Evolutionary conservation across 2,888 invertebrate genomes (phyloP), one percentile per base, ranked within the genome.

Genomic region (Anarsia innoxiella): DNA sequence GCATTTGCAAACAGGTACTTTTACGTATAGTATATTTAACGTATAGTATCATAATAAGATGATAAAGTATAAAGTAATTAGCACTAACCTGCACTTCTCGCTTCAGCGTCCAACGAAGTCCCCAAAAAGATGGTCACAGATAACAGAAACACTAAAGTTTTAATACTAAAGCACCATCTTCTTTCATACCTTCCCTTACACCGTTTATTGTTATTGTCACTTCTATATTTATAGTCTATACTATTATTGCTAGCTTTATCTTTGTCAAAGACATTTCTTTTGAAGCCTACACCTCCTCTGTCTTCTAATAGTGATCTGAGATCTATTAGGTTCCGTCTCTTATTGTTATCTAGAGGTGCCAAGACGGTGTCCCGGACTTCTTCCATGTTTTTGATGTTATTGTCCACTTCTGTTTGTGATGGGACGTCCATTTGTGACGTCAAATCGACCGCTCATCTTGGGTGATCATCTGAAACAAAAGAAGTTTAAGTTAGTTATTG

Each of bases 21-120:
- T n/a, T n/a, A n/a, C n/a, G n/a, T n/a, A n/a, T n/a, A n/a, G n/a
- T n/a, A n/a, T n/a, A n/a, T n/a, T n/a, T n/a, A n/a, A n/a, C n/a
- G n/a, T n/a, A n/a, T n/a, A n/a, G n/a, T n/a, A n/a, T n/a, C n/a
- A n/a, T n/a, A n/a, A n/a, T n/a, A n/a, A n/a, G n/a, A n/a, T n/a
- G n/a, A n/a, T n/a, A n/a, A n/a, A n/a, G n/a, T n/a, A n/a, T n/a
- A n/a, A n/a, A n/a, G n/a, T n/a, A n/a, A n/a, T n/a, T 19, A 6
- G 29, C 23, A 61, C 83, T 73, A 36, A 84, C 84, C 84, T 83
- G 82, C 68, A 76, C 72, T 82, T 40, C 80, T 77, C 45, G 76
- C 82, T 41, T 74, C 70, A 15, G 61, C 74, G 37, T 61, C 59
- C 51, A 67, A 51, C 45, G 65, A 62, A 49, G 59, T 56, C 45